Evolutionary conservation across 2,797 vertebrate genomes (phyloP).

Genomic region (Channa striata): DNA sequence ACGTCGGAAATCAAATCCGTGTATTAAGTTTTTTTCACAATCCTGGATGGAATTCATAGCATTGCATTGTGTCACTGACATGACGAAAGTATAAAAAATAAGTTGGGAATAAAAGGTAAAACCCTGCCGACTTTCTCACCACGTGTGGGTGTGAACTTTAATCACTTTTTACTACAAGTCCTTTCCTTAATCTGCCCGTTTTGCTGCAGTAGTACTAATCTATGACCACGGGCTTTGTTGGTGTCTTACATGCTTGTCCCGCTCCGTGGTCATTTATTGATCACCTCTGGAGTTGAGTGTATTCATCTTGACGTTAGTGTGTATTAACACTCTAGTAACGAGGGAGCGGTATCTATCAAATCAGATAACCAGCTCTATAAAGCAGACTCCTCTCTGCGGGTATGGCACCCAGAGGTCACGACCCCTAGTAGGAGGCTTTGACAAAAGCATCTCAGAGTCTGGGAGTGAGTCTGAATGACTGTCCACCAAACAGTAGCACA

Average conservation of each 20-base stretch:
- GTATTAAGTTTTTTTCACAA: too few species aligned
- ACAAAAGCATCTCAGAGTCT: constrained; percentile 54
- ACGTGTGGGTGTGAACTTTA: background rate
- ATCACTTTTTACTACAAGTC: background rate
- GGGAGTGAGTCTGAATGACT: constrained; percentile 51
- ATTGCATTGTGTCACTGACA: too few species aligned
- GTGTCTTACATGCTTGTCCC: constrained; percentile 52
- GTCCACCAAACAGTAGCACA: constrained; percentile 57
- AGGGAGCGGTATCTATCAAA: constrained; percentile 81
- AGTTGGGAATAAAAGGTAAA: too few species aligned
- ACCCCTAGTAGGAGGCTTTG: constrained; percentile 76
- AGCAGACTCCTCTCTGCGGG: constrained; percentile 79
- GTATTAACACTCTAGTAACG: constrained; percentile 85
- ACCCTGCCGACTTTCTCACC: background rate
- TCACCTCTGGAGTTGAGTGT: constrained; percentile 77
- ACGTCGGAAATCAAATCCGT: too few species aligned
- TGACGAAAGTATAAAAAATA: too few species aligned
- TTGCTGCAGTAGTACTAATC: constrained; percentile 68
- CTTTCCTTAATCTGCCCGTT: constrained; percentile 48
- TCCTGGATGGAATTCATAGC: too few species aligned
- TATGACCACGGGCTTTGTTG: constrained; percentile 72
- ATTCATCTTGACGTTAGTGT: constrained; percentile 85
- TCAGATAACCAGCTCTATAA: constrained; percentile 82
- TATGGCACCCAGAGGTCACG: constrained; percentile 83
- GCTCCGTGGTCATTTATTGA: constrained; percentile 79